phyloP scores from a whole-genome alignment of 2,797 vertebrate species.

The Cossypha polioptera region DNA sequence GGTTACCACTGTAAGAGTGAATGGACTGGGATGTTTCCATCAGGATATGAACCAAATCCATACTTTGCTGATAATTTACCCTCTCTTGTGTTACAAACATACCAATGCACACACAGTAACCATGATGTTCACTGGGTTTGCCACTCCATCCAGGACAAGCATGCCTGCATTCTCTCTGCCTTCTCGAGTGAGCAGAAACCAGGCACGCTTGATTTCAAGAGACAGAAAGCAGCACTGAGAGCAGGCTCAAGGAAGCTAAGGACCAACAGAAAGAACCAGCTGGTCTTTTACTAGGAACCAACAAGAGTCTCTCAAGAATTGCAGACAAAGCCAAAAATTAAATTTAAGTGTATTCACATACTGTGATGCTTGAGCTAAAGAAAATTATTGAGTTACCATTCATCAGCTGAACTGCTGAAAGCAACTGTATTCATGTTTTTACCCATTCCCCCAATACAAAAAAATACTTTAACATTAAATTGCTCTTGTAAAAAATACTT shows the following conservation, averaged over 20 bases:
- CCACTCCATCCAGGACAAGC: neutral
- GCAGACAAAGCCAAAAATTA: neutral
- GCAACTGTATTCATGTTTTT: neutral
- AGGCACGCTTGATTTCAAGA: neutral
- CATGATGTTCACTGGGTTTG: neutral
- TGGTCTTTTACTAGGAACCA: neutral
- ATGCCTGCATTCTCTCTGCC: neutral
- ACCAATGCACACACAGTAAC: neutral
- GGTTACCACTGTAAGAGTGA: neutral
- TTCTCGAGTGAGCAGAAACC: neutral
- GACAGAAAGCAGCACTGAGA: neutral
- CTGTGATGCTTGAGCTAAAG: neutral
- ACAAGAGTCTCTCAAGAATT: neutral
- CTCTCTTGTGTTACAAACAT: neutral
- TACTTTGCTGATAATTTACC: neutral
- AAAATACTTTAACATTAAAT: neutral
- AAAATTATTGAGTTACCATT: neutral
- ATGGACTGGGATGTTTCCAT: neutral
- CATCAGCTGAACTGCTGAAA: neutral
- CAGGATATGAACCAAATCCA: neutral
- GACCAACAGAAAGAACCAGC: neutral
- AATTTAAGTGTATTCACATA: neutral
- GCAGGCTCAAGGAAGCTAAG: neutral
- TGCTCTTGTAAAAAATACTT: neutral
- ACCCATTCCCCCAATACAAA: neutral